phyloP scores from a whole-genome alignment of 2,797 vertebrate genomes.

The Bufotes viridis region DNA sequence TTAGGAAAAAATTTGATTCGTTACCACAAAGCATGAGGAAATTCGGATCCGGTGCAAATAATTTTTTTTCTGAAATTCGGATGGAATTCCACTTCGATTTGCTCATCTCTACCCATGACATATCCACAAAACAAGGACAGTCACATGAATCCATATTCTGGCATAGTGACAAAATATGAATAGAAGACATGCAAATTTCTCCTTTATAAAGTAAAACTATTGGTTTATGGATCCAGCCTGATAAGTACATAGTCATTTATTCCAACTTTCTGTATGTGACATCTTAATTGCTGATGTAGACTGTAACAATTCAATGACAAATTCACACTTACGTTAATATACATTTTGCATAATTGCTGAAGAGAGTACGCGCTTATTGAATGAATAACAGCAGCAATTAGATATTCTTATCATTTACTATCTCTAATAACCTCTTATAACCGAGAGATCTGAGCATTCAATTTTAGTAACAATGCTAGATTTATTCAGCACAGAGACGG shows the following conservation, averaged over 20 bases:
- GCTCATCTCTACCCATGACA: no score
- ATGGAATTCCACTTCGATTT: no score
- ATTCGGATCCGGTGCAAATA: no score
- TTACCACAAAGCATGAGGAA: no score
- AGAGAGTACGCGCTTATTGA: slow-evolving; percentile 11
- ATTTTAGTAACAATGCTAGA: background rate
- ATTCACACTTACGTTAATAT: background rate
- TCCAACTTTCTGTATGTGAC: background rate
- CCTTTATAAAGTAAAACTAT: no score
- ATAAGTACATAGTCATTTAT: background rate
- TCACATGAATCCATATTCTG: no score
- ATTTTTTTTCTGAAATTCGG: no score
- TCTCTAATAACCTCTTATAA: slow-evolving; percentile 31
- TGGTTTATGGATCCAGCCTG: no score
- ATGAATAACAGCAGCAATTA: slow-evolving; percentile 36
- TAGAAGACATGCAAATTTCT: no score
- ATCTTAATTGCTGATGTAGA: background rate
- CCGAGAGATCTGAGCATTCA: background rate
- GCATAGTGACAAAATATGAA: no score
- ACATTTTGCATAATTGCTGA: background rate
- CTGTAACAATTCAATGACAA: slow-evolving; percentile 1
- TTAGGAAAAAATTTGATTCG: no score
- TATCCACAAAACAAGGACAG: no score
- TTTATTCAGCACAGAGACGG: background rate
- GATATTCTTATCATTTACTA: slow-evolving; percentile 14